Percentiles rank a stretch among this genome's conserved stretches.
phyloP scores from a whole-genome alignment of 2,113 vertebrate species.

The Solea senegalensis region DNA sequence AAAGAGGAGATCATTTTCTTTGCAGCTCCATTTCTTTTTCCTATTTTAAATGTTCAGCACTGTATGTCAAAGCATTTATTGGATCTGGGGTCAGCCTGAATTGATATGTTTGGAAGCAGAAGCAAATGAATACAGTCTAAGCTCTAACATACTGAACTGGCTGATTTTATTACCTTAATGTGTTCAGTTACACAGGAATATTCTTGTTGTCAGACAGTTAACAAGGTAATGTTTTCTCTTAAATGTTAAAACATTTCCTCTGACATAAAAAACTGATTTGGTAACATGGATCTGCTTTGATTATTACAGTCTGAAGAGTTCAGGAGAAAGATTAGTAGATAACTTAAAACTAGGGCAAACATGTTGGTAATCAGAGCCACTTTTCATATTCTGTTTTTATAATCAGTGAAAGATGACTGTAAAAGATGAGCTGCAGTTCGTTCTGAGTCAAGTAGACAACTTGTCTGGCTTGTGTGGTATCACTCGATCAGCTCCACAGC shows the following conservation, averaged over 20 bases:
- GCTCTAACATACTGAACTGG: constrained; percentile 4
- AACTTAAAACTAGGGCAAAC: not conserved
- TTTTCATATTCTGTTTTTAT: not conserved
- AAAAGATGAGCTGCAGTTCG: no score
- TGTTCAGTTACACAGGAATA: not conserved
- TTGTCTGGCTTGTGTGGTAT: not conserved
- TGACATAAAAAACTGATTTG: no score
- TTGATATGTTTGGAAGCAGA: constrained; percentile 25
- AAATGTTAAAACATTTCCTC: no score
- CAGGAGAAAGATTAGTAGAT: not conserved
- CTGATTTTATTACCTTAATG: constrained; percentile 6
- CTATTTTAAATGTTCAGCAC: constrained; percentile 23
- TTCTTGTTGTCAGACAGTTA: constrained; percentile 1
- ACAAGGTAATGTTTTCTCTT: not conserved
- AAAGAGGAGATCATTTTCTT: constrained; percentile 28
- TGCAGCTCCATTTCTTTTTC: constrained; percentile 6
- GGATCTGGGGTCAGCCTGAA: not conserved
- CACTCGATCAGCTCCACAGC: not conserved
- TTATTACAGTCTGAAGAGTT: not conserved
- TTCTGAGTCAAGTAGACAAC: no score
- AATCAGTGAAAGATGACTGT: no score
- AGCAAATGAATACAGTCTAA: constrained; percentile 27
- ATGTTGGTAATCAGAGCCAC: not conserved
- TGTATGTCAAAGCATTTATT: constrained; percentile 19
- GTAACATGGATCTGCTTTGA: not conserved